phyloP scores from a whole-genome alignment of 2,888 invertebrate genomes.

The Imbricaverruca yamaguchii region DNA sequence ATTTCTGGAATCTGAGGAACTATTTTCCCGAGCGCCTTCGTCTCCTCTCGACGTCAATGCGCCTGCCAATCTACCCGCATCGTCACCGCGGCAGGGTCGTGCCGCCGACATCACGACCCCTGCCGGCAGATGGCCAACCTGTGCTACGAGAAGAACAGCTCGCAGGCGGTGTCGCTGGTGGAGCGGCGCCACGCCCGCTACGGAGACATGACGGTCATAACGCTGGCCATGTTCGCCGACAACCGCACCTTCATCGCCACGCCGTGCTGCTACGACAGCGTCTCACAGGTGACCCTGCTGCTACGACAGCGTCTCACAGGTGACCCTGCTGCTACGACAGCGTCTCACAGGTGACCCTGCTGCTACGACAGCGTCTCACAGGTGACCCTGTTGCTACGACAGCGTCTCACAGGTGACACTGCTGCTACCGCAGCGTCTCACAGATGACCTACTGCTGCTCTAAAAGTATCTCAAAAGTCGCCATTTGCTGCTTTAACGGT shows the following conservation, averaged over 20 bases:
- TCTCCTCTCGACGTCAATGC: too few relatives aligned
- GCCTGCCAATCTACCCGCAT: too few relatives aligned
- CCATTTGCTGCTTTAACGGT: too few relatives aligned
- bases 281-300: constrained; percentile 34
- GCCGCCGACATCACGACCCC: too few relatives aligned
- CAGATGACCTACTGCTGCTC: too few relatives aligned
- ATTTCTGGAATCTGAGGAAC: too few relatives aligned
- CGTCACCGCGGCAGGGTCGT: too few relatives aligned
- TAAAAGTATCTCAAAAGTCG: too few relatives aligned
- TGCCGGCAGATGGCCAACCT: constrained; percentile 38
- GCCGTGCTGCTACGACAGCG: constrained; percentile 38
- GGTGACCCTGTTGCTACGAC: constrained; percentile 37
- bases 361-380: constrained; percentile 39
- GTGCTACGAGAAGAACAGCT: constrained; percentile 40
- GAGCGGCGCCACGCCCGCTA: constrained; percentile 39
- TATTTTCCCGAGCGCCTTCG: too few relatives aligned
- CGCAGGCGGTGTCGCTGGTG: constrained; percentile 41
- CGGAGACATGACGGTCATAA: constrained; percentile 40
- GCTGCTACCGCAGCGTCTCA: too few relatives aligned
- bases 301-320: constrained; percentile 37
- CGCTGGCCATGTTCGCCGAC: constrained; percentile 38
- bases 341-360: constrained; percentile 31
- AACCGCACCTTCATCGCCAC: constrained; percentile 28
- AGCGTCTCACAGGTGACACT: constrained; percentile 33
- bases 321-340: constrained; percentile 38